Evolutionary conservation across 2,797 vertebrate species (phyloP), one percentile per base, ranked within the genome.

Genomic region (Adelosebastes latens): DNA sequence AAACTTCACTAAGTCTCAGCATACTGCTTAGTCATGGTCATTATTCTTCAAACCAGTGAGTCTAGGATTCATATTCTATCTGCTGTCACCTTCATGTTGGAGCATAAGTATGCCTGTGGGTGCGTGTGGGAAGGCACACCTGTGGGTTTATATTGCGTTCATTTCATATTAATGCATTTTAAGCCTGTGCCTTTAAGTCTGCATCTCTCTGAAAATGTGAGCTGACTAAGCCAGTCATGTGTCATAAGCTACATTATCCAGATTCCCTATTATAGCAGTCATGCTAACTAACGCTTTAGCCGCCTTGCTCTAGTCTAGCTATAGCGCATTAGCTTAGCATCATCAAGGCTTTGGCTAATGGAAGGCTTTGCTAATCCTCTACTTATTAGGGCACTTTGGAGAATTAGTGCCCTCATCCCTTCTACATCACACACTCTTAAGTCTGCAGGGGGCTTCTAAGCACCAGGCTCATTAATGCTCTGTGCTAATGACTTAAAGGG

Each of bases 361-460:
- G 91, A 90, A 90, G 85, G 89, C 86, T 87, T 85, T 80, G 80
- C 85, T 95, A 95, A 96, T 95, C 93, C 95, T 72, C 78, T 88
- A 86, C 86, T 93, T 93, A 96, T 95, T 93, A 92, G 85, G 90
- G 85, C 86, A 93, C 92, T 95, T 93, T 91, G 84, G 87, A 93
- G 91, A 95, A 94, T 95, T 94, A 94, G 91, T 82, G 79, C 83
- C 88, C 85, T 94, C 93, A 93, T 95, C 90, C 93, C 71, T 75
- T 87, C 79, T 83, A 89, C 88, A 88, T 89, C 88, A 88, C 82
- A 92, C 85, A 88, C 79, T 89, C 73, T 88, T 80, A 79, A 85
- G 77, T 89, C 89, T 85, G 87, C 88, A 86, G 90, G 87, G 89
- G 80, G 81, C 67, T 81, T 86, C 88, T 77, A 62, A 88, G 87